Conservation (phyloP, 2,113 vertebrate genomes). For the Lepus europaeus region DNA sequence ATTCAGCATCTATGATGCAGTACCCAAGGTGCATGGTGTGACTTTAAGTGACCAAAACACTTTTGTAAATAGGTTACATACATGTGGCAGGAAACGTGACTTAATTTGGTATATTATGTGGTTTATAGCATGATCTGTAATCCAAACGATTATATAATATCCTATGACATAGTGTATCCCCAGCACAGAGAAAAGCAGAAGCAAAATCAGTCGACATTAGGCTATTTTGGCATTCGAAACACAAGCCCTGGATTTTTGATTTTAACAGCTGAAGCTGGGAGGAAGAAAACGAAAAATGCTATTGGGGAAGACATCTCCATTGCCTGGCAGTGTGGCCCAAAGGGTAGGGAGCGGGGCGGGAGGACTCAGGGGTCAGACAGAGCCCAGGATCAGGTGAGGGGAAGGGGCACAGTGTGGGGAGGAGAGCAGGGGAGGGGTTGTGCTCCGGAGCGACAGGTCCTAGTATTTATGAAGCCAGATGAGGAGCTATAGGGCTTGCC, state of each 20-base stretch:
- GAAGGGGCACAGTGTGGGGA: background rate
- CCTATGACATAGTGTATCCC: conserved; percentile 57
- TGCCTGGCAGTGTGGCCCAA: conserved; percentile 10
- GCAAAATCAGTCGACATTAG: conserved; percentile 75
- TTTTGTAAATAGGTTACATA: background rate
- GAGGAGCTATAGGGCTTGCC: conserved; percentile 83
- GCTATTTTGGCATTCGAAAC: conserved; percentile 76
- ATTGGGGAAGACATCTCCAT: conserved; percentile 37
- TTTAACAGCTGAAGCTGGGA: conserved; percentile 78
- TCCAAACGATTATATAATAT: conserved; percentile 54
- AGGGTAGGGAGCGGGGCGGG: background rate
- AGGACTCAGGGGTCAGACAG: background rate
- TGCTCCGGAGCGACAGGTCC: conserved; percentile 64
- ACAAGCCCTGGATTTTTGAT: conserved; percentile 77
- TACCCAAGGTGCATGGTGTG: background rate
- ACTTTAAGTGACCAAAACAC: conserved; percentile 46
- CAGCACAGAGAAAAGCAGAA: conserved; percentile 66
- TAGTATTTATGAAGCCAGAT: conserved; percentile 85
- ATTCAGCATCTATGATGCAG: background rate
- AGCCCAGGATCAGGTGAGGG: conserved; percentile 8
- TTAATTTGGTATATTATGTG: conserved; percentile 9
- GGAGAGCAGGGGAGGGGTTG: background rate
- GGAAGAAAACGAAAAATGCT: conserved; percentile 78
- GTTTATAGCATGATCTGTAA: background rate
- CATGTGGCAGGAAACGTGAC: background rate